A percentile compares a stretch with the other conserved stretches of the same genome.
phyloP scores from a whole-genome alignment of 2,797 vertebrate species.

The Aplochiton taeniatus region DNA sequence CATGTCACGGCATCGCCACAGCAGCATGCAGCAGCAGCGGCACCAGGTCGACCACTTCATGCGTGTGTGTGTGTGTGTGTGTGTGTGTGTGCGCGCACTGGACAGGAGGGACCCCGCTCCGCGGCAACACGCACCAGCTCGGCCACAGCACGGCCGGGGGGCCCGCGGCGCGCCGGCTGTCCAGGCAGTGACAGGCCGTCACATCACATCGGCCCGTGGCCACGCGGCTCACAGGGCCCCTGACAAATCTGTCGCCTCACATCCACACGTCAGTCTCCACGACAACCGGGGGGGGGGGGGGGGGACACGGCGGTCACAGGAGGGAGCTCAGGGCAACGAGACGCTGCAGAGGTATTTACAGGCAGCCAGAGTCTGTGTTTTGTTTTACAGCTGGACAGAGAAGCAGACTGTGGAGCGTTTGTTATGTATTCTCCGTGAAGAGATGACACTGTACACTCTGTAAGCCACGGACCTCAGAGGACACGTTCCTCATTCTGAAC shows the following conservation, averaged over 20 bases:
- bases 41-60: background rate
- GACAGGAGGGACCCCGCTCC: too few species aligned
- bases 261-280: constrained; percentile 48
- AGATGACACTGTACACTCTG: too few species aligned
- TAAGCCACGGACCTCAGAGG: too few species aligned
- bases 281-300: too few species aligned
- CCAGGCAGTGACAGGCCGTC: constrained; percentile 75
- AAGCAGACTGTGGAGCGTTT: too few species aligned
- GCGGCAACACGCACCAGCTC: constrained; percentile 46
- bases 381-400: too few species aligned
- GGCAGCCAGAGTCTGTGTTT: too few species aligned
- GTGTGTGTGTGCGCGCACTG: too few species aligned
- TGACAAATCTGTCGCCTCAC: constrained; percentile 77
- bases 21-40: background rate
- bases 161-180: constrained; percentile 62
- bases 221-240: constrained; percentile 65
- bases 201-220: constrained; percentile 73
- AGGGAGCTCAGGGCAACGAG: constrained; percentile 28
- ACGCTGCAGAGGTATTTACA: too few species aligned
- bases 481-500: too few species aligned
- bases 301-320: constrained; percentile 55
- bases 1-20: constrained; percentile 43
- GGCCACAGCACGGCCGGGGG: constrained; percentile 50
- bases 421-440: too few species aligned
- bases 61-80: too few species aligned